Base-by-base conservation (phyloP, 2,113 vertebrate genomes). In the Cnemophilus loriae region DNA sequence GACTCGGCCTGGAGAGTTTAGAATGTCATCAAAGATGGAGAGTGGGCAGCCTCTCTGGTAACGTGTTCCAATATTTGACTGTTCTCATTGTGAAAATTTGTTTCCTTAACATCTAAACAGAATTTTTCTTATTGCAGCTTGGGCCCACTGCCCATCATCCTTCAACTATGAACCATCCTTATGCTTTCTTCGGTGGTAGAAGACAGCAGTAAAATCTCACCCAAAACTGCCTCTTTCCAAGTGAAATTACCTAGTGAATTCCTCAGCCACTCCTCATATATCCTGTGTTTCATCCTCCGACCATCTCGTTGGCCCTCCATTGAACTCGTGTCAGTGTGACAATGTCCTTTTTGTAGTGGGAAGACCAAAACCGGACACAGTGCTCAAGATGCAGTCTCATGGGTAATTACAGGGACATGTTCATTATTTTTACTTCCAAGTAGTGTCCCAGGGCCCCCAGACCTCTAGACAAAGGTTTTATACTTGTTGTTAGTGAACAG, bases 251-350 rank as follows among this genome's bases (percentile, higher is more conserved):
- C 6, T 4, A 5, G 16, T 14, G 27, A 22, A 57, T 53, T 53
- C 39, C 17, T 93, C 53, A 80, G 68, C 13, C 24, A 19, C 27
- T 10, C 28, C 30, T 77, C 30, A n/a, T 37, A 13, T 6, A 50
- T 16, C 19, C 32, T 28, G 23, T 65, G 3, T n/a, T 88, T 74
- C 44, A 8, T 42, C 16, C 33, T 76, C 35, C 3, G 4, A 4
- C 39, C 9, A n/a, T 28, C 59, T 44, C 0, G 0, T 8, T 68
- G 39, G 22, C 28, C 22, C 10, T 57, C 16, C 11, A 15, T 1
- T 50, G 46, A 30, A 60, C 16, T 68, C 1, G 0, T 22, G 8
- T 63, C 15, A 53, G 42, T 75, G 15, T 42, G n/a, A 50, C 22
- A 42, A 28, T 42, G 17, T 37, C 39, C 55, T 23, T 49, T 42